Evolutionary conservation across 1,140 invertebrate species (phyloP).

Genomic region (Bathynomus jamesi): DNA sequence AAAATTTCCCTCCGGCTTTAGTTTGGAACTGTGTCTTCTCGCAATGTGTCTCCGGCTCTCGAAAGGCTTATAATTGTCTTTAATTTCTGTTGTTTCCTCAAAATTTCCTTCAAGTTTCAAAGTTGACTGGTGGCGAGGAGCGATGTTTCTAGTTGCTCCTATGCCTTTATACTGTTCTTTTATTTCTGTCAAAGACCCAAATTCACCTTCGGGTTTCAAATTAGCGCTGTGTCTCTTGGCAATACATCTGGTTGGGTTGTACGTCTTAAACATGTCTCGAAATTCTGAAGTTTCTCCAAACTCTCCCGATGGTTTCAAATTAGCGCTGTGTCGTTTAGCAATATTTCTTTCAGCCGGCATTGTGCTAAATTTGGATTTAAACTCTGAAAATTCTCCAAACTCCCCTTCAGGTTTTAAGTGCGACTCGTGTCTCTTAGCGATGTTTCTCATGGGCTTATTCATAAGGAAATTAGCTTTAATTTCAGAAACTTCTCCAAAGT

Average conservation of each 20-base stretch:
- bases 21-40: background rate
- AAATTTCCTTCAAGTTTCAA: conserved; percentile 11
- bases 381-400: conserved; percentile 8
- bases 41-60: background rate
- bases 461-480: background rate
- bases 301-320: background rate
- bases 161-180: background rate
- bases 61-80: conserved; percentile 2
- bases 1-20: conserved; percentile 11
- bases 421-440: conserved; percentile 8
- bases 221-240: conserved; percentile 1
- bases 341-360: conserved; percentile 3
- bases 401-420: conserved; percentile 5
- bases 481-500: conserved; percentile 12
- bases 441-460: conserved; percentile 4
- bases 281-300: conserved; percentile 6
- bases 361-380: conserved; percentile 1
- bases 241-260: background rate
- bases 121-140: background rate
- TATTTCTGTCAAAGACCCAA: background rate
- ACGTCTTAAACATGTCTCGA: conserved; percentile 3
- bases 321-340: conserved; percentile 3
- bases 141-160: background rate
- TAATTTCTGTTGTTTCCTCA: conserved; percentile 3
- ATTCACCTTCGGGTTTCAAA: conserved; percentile 6